Percentiles rank a stretch among this genome's conserved stretches.
Conservation (phyloP, 2,797 vertebrate genomes). For the Steatocranus sp. region DNA sequence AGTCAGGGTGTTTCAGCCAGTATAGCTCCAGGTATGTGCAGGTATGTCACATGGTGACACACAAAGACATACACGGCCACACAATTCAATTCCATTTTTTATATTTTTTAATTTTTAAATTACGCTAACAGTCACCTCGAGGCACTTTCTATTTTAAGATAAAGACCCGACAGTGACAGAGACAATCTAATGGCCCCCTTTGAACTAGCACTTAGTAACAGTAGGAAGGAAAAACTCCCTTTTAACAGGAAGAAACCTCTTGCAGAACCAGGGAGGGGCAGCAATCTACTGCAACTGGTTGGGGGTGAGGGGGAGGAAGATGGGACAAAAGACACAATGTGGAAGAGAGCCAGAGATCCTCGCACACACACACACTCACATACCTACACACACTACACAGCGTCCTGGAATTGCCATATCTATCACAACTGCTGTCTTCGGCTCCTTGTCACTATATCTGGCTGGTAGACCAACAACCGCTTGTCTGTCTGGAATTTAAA, state of each 20-base stretch:
- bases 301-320: neutral
- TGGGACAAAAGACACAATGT: neutral
- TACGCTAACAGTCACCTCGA: neutral
- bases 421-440: neutral
- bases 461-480: neutral
- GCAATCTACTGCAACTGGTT: neutral
- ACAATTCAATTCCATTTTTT: neutral
- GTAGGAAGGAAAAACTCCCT: neutral
- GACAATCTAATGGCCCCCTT: neutral
- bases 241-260: neutral
- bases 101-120: accelerated
- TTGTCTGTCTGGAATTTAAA: neutral
- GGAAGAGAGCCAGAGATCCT: neutral
- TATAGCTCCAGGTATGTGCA: neutral
- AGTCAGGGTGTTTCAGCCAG: neutral
- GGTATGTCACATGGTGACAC: neutral
- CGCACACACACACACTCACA: accelerated
- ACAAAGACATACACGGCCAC: neutral
- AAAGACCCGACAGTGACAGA: accelerated
- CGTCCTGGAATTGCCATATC: neutral
- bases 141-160: neutral
- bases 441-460: neutral
- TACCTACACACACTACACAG: neutral
- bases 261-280: neutral
- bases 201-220: neutral